Base-by-base conservation (phyloP, 2,888 invertebrate genomes). In the Hypselothyrea guttata region DNA sequence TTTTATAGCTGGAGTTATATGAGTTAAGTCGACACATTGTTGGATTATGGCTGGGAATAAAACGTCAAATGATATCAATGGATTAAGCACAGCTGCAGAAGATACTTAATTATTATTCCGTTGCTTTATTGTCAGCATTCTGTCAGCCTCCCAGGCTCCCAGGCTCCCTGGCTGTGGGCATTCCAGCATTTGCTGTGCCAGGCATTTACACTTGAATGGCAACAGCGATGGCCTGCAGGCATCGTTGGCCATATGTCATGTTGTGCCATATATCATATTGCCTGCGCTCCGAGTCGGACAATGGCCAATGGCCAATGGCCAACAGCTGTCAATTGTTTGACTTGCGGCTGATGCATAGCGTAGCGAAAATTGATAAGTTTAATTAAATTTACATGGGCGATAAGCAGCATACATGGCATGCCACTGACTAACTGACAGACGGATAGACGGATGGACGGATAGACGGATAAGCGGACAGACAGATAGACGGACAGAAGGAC, bases 291-390 rank as follows among this genome's bases (percentile, higher is more conserved):
- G 13, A 15, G 22, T n/a, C n/a, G n/a, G n/a, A n/a, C 13, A 30
- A 35, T 52, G 52, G 54, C 18, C 33, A n/a, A n/a, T 9, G 8
- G 13, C 35, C 58, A 61, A 51, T 63, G 37, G 54, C 47, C 56
- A 47, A 31, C 76, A 70, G 57, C 73, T 79, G 77, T 71, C 82
- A 67, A 63, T 63, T 63, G 74, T 73, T 55, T 74, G 74, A 65
- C 57, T 65, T 60, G 74, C 27, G 71, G 64, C 56, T 45, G 37
- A 37, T 18, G 47, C 46, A 53, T 9, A 30, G 22, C 52, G 30
- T 31, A 12, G 35, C 40, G 30, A 27, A 65, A 62, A 77, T 71
- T 82, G 84, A 84, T 82, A 82, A 77, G 71, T 82, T 78, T 78
- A 78, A 78, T 78, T 78, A 82, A 82, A 75, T 77, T 77, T 84